Percentiles rank a stretch among this genome's conserved stretches.
These are phyloP conservation scores for Macheiramphus alcinus DNA, from an alignment of 2,113 vertebrate genomes.

Conservation along the genomic window DNA sequence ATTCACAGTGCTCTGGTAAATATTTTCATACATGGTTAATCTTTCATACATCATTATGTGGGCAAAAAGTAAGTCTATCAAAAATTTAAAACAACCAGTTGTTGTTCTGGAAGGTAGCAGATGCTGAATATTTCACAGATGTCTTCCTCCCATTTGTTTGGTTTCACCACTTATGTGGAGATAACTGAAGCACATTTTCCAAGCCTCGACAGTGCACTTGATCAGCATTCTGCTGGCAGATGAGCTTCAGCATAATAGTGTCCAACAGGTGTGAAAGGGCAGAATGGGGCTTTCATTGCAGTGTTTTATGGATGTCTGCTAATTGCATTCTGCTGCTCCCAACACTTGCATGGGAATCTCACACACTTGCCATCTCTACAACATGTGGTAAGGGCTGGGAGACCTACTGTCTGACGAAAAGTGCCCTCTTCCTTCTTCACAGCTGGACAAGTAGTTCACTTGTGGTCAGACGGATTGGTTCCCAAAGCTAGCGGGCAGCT, in stretches of 20 bases:
- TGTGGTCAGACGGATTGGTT: background rate
- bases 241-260: background rate
- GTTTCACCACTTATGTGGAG: background rate
- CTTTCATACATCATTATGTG: conserved; percentile 18
- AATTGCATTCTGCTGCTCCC: conserved; percentile 34
- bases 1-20: conserved; percentile 33
- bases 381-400: background rate
- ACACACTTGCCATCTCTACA: background rate
- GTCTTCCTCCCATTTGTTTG: background rate
- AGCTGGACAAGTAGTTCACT: background rate
- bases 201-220: background rate
- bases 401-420: background rate
- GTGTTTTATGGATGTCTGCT: background rate
- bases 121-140: conserved; percentile 43
- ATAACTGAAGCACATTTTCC: conserved; percentile 15
- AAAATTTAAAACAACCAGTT: conserved; percentile 43
- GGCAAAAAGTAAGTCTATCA: conserved; percentile 36
- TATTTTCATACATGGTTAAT: conserved; percentile 59
- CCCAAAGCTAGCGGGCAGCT: background rate
- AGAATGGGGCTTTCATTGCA: background rate
- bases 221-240: conserved; percentile 21
- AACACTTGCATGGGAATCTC: background rate
- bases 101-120: conserved; percentile 46
- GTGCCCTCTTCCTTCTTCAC: background rate
- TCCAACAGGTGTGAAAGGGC: conserved; percentile 24